Conservation (phyloP, 2,797 vertebrate species). For the Tapirus indicus region DNA sequence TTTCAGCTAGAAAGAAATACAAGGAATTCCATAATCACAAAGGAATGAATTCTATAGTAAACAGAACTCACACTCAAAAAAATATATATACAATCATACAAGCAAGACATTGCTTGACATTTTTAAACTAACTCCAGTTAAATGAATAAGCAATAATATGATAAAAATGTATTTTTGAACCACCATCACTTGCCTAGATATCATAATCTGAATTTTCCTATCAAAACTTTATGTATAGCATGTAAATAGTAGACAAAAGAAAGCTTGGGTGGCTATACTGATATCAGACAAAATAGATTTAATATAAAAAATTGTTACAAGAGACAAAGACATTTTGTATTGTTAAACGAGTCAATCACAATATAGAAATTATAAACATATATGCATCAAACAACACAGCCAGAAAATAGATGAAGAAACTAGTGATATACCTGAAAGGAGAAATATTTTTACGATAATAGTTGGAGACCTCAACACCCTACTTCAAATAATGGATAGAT, state of each 20-base stretch:
- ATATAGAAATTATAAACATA: background rate
- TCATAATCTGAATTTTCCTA: background rate
- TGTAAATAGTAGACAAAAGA: background rate
- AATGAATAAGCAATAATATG: background rate
- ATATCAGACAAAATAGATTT: background rate
- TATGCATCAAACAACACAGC: background rate
- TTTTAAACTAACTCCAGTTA: background rate
- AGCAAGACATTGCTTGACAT: background rate
- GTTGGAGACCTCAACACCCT: background rate
- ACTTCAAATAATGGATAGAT: background rate
- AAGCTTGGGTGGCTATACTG: background rate
- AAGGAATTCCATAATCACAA: background rate
- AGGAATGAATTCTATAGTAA: constrained; percentile 28
- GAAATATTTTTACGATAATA: background rate
- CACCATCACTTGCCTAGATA: background rate
- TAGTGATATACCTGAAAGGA: background rate
- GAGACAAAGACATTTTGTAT: background rate
- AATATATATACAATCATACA: background rate
- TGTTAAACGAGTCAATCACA: background rate
- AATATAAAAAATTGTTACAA: background rate
- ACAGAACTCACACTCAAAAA: background rate
- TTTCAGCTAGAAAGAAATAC: background rate
- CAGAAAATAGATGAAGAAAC: background rate
- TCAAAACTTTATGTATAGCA: background rate
- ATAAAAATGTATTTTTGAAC: constrained; percentile 19